phyloP scores from a whole-genome alignment of 2,888 invertebrate genomes.

The Drosophila dives region DNA sequence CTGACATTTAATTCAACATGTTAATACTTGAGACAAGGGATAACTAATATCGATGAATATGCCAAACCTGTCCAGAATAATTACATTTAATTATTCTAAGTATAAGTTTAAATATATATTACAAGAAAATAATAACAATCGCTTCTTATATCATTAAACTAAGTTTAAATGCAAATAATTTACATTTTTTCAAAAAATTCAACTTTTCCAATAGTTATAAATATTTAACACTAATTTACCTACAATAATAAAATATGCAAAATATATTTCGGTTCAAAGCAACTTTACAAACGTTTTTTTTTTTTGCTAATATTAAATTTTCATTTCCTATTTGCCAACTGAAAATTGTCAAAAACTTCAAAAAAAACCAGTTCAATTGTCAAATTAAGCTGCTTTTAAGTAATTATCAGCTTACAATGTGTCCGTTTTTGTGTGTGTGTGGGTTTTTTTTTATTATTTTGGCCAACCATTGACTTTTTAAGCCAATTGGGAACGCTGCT shows the following conservation, averaged over 20 bases:
- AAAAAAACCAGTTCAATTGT: neutral
- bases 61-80: neutral
- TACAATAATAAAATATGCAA: no score
- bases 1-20: neutral
- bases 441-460: slow-evolving; percentile 2
- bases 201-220: neutral
- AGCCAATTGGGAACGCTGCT: slow-evolving; percentile 19
- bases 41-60: neutral
- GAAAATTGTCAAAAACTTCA: neutral
- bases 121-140: neutral
- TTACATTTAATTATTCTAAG: neutral
- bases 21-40: neutral
- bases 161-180: neutral
- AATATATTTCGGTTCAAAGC: no score
- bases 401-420: slow-evolving; percentile 23
- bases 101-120: neutral
- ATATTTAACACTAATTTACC: neutral
- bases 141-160: neutral
- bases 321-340: no score
- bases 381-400: slow-evolving; percentile 24
- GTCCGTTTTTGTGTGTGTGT: neutral
- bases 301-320: neutral
- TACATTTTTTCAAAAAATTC: neutral
- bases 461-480: neutral
- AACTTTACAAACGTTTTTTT: neutral